Evolutionary conservation across 1,140 invertebrate species (phyloP), one percentile per base, ranked within the genome.

Genomic region (Procambarus virginalis): DNA sequence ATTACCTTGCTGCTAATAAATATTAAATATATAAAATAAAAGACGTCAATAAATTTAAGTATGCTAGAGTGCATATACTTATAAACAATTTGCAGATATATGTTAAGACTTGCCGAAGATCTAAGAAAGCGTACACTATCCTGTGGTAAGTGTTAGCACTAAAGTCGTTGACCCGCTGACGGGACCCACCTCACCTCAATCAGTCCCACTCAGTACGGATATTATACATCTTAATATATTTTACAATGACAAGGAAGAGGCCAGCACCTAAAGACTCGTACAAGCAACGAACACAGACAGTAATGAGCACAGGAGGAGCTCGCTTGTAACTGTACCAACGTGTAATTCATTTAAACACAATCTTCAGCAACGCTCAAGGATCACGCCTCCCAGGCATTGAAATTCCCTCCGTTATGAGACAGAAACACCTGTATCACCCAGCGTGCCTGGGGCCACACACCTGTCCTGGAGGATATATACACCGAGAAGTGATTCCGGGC

Each of bases 91-190:
- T 55, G 8, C 51, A 55, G 51, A 55, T 12, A 4, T 8, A 55
- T 5, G 12, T 55, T 55, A 12, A 1, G 8, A 5, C 4, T 9
- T 12, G 8, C 4, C 82, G 64, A 84, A 84, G 64, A 70, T 73
- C 49, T 70, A 84, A 34, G 83, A 84, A 73, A 55, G 12, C n/a
- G 34, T 58, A 46, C 83, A 34, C 12, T n/a, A 14, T 51, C 20
- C 75, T 51, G 17, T 55, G 83, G 48, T 14, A 84, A 70, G 73
- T 48, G 14, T 51, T n/a, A 51, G 4, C 45, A n/a, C 64, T 20
- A 46, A 45, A 84, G 83, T 84, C 83, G 68, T 84, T 84, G 83
- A 84, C 83, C 83, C 83, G 46, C n/a, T 45, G 46, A n/a, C 81
- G 48, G 68, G 83, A 17, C 70, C 49, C 48, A 51, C 46, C 6